phyloP scores from a whole-genome alignment of 2,888 invertebrate genomes.

The Neoascia interrupta region DNA sequence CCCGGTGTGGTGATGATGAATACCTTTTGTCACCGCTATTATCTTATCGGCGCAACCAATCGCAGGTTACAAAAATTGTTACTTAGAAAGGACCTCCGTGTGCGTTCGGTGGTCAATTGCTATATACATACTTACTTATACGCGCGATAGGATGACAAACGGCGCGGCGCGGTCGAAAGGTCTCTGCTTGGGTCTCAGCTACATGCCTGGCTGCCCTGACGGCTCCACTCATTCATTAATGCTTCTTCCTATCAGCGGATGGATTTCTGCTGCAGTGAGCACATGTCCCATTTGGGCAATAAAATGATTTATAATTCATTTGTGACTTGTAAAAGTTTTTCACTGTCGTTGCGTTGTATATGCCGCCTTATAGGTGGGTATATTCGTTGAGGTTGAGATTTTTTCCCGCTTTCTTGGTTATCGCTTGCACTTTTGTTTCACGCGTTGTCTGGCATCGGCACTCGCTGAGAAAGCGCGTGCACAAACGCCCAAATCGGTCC shows the following conservation, averaged over 20 bases:
- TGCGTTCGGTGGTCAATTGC: constrained; percentile 26
- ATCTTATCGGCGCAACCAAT: constrained; percentile 65
- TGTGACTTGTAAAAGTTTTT: constrained; percentile 65
- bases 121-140: background rate
- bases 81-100: constrained; percentile 62
- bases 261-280: constrained; percentile 66
- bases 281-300: constrained; percentile 50
- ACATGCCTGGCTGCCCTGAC: constrained; percentile 54
- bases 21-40: constrained; percentile 66
- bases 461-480: constrained; percentile 32
- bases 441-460: too few species aligned
- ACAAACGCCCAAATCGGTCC: constrained; percentile 35
- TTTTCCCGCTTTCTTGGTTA: constrained; percentile 3
- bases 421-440: background rate
- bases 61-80: constrained; percentile 66
- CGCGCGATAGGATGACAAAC: constrained; percentile 35
- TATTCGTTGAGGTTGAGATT: constrained; percentile 28
- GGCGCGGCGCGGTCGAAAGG: constrained; percentile 1
- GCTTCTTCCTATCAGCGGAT: constrained; percentile 64
- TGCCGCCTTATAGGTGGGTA: constrained; percentile 4
- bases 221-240: constrained; percentile 61
- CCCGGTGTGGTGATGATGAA: constrained; percentile 66
- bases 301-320: constrained; percentile 67
- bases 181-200: constrained; percentile 41
- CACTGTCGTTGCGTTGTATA: constrained; percentile 49